Evolutionary conservation across 2,113 vertebrate genomes (phyloP), one percentile per base, ranked within the genome.

Genomic region (Noturus placidus): DNA sequence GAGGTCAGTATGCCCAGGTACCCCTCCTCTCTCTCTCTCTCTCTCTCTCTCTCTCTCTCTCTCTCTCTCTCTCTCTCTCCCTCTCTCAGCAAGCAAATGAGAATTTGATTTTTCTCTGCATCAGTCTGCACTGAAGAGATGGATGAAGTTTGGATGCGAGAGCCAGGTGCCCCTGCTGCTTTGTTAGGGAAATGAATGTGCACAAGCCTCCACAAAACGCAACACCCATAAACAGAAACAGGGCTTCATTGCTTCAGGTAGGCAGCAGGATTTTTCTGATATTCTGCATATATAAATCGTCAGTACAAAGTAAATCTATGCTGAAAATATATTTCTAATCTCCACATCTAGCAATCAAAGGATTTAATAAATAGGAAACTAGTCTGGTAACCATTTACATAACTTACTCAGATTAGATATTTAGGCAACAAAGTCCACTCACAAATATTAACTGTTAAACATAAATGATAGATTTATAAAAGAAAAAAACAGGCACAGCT

Each of bases 121-220:
- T 95, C 93, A 93, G 96, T 96, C 96, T 96, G 96, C 95, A 95
- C 95, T 96, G 94, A 95, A 95, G 96, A 97, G 97, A 97, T 97
- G 96, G 96, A 97, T 97, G 96, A 96, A 96, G 96, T 96, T 96
- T 97, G 95, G 96, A 97, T 96, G 95, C 85, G 87, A 93, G 95
- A 96, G 95, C 96, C 94, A 94, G 95, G 95, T 95, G 95, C 96
- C 96, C 96, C 94, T 92, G 95, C 96, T 98, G 96, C 96, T 98
- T 97, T 97, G 96, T 96, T 96, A 97, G 95, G 95, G 95, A 97
- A 98, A 97, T 97, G 96, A 96, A 97, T 97, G 95, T 95, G 95
- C 95, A 95, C 42, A 96, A 95, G 96, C 96, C 96, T 96, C 70
- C 86, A 79, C 61, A 89, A 77, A 84, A 65, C 33, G 56, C 22